These are phyloP conservation scores for Melopsittacus undulatus DNA, from an alignment of 2,797 vertebrate genomes.

Conservation along the genomic window DNA sequence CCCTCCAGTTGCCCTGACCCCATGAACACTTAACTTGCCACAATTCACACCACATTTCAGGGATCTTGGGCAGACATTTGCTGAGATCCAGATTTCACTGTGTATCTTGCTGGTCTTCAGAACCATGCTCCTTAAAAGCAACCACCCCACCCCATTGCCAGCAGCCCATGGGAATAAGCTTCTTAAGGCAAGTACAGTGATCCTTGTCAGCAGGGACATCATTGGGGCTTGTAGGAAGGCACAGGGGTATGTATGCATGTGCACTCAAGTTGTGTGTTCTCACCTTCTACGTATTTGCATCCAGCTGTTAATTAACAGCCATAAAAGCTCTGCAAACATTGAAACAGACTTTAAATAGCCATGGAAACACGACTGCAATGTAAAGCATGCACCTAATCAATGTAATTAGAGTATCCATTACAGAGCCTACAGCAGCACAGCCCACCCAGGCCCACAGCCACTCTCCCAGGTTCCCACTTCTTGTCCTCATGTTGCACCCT, in stretches of 20 bases:
- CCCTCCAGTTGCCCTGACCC: neutral
- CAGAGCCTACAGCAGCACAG: neutral
- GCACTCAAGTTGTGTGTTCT: neutral
- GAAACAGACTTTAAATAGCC: conserved; percentile 69
- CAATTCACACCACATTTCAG: neutral
- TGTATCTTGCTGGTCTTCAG: neutral
- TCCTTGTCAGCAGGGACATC: neutral
- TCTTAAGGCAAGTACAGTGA: neutral
- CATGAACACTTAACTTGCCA: neutral
- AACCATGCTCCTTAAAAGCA: neutral
- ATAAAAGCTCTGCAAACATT: conserved; percentile 73
- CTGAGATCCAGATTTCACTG: neutral
- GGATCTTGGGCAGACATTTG: neutral
- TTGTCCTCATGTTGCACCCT: neutral
- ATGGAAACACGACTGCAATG: conserved; percentile 59
- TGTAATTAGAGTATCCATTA: conserved; percentile 57
- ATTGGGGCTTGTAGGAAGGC: neutral
- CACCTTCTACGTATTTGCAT: conserved; percentile 55
- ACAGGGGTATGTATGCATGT: fast-evolving
- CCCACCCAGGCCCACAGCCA: neutral
- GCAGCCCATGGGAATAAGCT: neutral
- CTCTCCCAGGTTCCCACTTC: neutral
- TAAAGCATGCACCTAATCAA: conserved; percentile 67
- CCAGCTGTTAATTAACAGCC: conserved; percentile 69
- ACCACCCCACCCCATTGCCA: fast-evolving